Evolutionary conservation across 1,140 invertebrate species (phyloP).

Genomic region (Drosophila prosaltans): DNA sequence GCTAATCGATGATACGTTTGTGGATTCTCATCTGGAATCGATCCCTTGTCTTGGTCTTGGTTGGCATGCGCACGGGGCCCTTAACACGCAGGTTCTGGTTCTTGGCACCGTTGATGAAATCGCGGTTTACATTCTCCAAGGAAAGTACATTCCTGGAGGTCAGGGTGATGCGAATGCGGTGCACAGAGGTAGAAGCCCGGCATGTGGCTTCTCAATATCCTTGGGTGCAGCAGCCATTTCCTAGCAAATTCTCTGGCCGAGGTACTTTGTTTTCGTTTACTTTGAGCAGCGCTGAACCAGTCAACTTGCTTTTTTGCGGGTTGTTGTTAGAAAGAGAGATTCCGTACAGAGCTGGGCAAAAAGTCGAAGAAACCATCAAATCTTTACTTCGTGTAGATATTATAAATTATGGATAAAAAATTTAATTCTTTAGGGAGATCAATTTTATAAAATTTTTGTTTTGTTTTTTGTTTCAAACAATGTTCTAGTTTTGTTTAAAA

Average conservation of each 20-base stretch:
- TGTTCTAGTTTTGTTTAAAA: too few species aligned
- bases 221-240: slow-evolving; percentile 86
- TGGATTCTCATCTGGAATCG: slow-evolving; percentile 99
- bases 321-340: slow-evolving; percentile 8
- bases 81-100: slow-evolving; percentile 98
- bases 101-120: slow-evolving; percentile 97
- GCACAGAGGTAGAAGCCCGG: slow-evolving; percentile 93
- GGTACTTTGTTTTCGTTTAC: slow-evolving; percentile 70
- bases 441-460: too few species aligned
- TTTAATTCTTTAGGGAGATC: too few species aligned
- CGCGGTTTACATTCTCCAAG: slow-evolving; percentile 98
- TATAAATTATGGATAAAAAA: too few species aligned
- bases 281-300: slow-evolving; percentile 86
- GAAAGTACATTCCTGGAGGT: slow-evolving; percentile 98
- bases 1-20: slow-evolving; percentile 99
- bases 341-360: too few species aligned
- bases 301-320: slow-evolving; percentile 43
- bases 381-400: too few species aligned
- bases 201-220: slow-evolving; percentile 93
- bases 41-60: slow-evolving; percentile 99
- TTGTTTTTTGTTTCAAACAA: too few species aligned
- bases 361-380: too few species aligned
- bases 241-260: slow-evolving; percentile 84
- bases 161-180: slow-evolving; percentile 98
- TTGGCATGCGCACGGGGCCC: slow-evolving; percentile 97